Evolutionary conservation across 1,140 invertebrate genomes (phyloP).

Genomic region (Halictus rubicundus): DNA sequence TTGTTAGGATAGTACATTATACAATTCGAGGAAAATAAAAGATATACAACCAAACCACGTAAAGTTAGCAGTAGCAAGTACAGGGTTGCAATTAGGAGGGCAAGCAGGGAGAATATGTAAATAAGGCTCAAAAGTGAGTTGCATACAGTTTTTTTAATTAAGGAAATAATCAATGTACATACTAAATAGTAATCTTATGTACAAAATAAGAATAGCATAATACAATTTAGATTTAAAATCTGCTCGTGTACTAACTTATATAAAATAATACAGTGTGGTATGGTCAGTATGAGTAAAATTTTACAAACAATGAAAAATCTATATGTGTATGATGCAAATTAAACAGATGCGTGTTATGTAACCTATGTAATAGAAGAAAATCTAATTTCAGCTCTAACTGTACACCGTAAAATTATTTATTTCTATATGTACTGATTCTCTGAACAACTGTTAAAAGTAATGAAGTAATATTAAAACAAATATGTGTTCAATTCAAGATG

Average conservation of each 20-base stretch:
- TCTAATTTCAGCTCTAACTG: conserved; percentile 5
- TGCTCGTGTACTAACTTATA: conserved; percentile 64
- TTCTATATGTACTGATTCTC: background rate
- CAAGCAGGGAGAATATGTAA: conserved; percentile 73
- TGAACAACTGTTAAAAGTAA: conserved; percentile 19
- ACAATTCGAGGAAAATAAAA: conserved; percentile 35
- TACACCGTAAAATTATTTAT: conserved; percentile 5
- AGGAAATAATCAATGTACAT: conserved; percentile 76
- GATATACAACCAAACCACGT: conserved; percentile 52
- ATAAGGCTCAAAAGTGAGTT: conserved; percentile 78
- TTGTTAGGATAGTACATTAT: conserved; percentile 47
- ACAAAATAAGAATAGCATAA: conserved; percentile 73
- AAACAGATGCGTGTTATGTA: conserved; percentile 32
- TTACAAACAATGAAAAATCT: conserved; percentile 30
- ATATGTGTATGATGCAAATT: conserved; percentile 26
- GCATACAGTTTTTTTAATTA: conserved; percentile 78
- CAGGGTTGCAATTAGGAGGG: conserved; percentile 64
- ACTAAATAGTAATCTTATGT: conserved; percentile 78
- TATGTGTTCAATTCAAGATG: background rate
- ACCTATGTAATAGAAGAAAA: conserved; percentile 14
- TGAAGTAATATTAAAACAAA: conserved; percentile 22
- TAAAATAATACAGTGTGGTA: conserved; percentile 43
- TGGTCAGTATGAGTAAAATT: conserved; percentile 21
- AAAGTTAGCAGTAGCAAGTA: conserved; percentile 57
- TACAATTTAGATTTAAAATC: conserved; percentile 62